A percentile compares a stretch with the other conserved stretches of the same genome.
Conservation (phyloP, 1,140 invertebrate species). For the Brachionus rotundiformis region DNA sequence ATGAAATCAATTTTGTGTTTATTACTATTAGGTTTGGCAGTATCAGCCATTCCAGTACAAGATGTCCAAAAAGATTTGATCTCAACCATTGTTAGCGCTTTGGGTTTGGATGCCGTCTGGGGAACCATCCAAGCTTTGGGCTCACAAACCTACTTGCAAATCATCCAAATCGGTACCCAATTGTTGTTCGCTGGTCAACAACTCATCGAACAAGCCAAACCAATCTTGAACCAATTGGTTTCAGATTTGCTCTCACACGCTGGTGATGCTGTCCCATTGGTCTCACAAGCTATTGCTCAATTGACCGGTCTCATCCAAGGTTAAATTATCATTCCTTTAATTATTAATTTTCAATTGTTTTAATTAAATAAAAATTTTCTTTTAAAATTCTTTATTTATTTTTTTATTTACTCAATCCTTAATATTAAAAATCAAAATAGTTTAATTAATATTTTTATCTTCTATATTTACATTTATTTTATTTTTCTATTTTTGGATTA, state of each 20-base stretch:
- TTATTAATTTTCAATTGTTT: too few relatives aligned
- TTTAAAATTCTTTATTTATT: too few relatives aligned
- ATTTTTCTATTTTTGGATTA: too few relatives aligned
- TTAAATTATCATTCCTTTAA: too few relatives aligned
- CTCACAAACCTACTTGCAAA: slow-evolving; percentile 9
- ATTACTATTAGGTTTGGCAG: neutral
- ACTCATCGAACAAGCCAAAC: slow-evolving; percentile 1
- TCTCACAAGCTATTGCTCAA: slow-evolving; percentile 4
- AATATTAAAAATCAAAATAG: too few relatives aligned
- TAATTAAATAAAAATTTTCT: too few relatives aligned
- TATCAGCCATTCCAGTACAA: neutral
- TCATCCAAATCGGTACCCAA: slow-evolving; percentile 34
- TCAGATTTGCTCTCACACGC: neutral
- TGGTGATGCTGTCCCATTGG: slow-evolving; percentile 17
- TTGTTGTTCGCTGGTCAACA: slow-evolving; percentile 48
- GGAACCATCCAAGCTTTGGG: neutral
- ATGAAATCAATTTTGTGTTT: neutral
- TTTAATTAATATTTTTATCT: too few relatives aligned
- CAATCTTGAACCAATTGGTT: slow-evolving; percentile 40
- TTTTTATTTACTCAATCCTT: too few relatives aligned
- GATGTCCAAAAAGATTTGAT: slow-evolving; percentile 10
- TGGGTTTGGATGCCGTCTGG: slow-evolving; percentile 33
- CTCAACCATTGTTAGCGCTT: neutral
- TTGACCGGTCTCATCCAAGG: slow-evolving; percentile 11
- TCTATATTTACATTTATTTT: too few relatives aligned